These are phyloP conservation scores for Caenorhabditis inopinata DNA, from an alignment of 1,140 invertebrate genomes.

Conservation along the genomic window DNA sequence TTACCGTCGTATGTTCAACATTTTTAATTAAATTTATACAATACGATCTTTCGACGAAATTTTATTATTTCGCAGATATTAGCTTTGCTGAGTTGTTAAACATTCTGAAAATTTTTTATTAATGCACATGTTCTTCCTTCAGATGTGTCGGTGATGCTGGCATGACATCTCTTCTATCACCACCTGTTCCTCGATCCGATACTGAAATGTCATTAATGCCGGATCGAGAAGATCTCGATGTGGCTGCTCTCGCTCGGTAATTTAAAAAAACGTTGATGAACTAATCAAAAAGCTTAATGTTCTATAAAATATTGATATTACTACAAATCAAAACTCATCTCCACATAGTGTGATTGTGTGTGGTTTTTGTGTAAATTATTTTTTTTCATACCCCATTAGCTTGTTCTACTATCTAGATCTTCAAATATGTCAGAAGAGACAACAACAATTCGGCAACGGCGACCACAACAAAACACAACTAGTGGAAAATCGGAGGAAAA, in stretches of 20 bases:
- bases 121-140: too few relatives aligned
- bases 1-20: constrained; percentile 73
- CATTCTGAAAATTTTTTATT: background rate
- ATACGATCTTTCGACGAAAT: too few relatives aligned
- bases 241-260: constrained; percentile 37
- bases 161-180: constrained; percentile 45
- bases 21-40: background rate
- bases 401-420: background rate
- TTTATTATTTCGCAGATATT: too few relatives aligned
- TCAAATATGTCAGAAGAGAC: background rate
- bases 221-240: background rate
- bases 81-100: background rate
- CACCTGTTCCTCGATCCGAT: constrained; percentile 9
- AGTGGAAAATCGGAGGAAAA: constrained; percentile 4
- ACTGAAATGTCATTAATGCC: constrained; percentile 43
- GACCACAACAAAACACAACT: background rate
- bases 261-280: too few relatives aligned
- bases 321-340: too few relatives aligned
- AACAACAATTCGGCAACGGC: background rate
- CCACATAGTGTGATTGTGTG: background rate
- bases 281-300: too few relatives aligned
- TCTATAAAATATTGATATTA: too few relatives aligned
- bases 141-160: constrained; percentile 55
- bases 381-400: background rate
- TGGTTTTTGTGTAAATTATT: background rate